Conservation (phyloP, 2,113 vertebrate genomes). For the Ptilonorhynchus violaceus region DNA sequence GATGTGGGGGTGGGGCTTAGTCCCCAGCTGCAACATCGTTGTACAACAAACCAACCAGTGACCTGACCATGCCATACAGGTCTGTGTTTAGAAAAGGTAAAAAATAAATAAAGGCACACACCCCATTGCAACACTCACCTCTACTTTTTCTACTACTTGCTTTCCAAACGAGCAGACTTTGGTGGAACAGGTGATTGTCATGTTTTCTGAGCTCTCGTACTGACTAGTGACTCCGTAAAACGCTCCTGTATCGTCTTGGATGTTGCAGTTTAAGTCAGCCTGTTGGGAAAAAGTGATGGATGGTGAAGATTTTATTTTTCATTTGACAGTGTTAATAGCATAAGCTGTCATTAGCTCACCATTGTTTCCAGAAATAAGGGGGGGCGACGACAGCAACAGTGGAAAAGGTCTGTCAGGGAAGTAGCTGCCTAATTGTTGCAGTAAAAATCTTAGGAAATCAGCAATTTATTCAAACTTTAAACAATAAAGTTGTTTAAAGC, state of each 20-base stretch:
- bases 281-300: conserved; percentile 57
- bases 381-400: not conserved
- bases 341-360: not conserved
- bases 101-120: not conserved
- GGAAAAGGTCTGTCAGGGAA: not conserved
- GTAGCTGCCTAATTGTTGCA: not conserved
- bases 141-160: conserved; percentile 99
- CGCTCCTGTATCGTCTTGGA: conserved; percentile 92
- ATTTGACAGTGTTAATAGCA: not conserved
- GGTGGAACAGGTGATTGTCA: conserved; percentile 99
- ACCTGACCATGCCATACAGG: accelerated
- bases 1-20: not conserved
- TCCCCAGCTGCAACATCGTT: not conserved
- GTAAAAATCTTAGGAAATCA: not conserved
- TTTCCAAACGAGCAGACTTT: conserved; percentile 99
- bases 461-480: not conserved
- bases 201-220: conserved; percentile 98
- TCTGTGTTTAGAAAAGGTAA: not conserved
- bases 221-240: conserved; percentile 98
- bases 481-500: too few relatives aligned
- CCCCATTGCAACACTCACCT: conserved; percentile 75
- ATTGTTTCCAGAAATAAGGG: not conserved
- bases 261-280: conserved; percentile 98
- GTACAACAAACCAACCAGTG: not conserved
- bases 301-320: not conserved